These are phyloP conservation scores for Platycheirus albimanus DNA, from an alignment of 2,888 invertebrate species.

Conservation along the genomic window DNA sequence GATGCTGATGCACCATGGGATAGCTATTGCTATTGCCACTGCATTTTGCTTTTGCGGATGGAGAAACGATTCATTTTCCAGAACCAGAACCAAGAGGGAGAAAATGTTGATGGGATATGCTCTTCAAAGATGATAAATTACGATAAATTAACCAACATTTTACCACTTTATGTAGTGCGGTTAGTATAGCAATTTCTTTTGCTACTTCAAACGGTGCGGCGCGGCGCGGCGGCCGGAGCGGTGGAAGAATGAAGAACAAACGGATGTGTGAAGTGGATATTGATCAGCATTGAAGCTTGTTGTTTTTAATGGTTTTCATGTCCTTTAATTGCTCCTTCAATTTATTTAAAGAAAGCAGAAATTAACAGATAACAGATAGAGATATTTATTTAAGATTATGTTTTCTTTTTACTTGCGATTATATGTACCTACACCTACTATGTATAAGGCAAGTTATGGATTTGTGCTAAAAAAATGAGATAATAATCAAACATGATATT, in stretches of 20 bases:
- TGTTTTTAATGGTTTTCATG: too few relatives aligned
- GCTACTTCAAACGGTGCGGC: background rate
- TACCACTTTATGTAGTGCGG: conserved; percentile 7
- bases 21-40: background rate
- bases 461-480: too few relatives aligned
- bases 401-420: too few relatives aligned
- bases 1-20: background rate
- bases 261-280: conserved; percentile 13
- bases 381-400: too few relatives aligned
- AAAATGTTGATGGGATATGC: conserved; percentile 23
- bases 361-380: too few relatives aligned
- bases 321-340: too few relatives aligned
- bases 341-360: too few relatives aligned
- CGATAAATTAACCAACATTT: conserved; percentile 50
- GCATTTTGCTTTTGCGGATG: background rate
- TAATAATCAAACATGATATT: too few relatives aligned
- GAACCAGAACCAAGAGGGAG: background rate
- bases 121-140: conserved; percentile 61
- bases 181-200: background rate
- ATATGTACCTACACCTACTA: too few relatives aligned
- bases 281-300: background rate
- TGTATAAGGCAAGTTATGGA: too few relatives aligned
- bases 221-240: too few relatives aligned
- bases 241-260: background rate
- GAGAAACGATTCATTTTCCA: conserved; percentile 23